These are phyloP conservation scores for Momotus momota DNA, from an alignment of 2,797 vertebrate species.

Conservation along the genomic window DNA sequence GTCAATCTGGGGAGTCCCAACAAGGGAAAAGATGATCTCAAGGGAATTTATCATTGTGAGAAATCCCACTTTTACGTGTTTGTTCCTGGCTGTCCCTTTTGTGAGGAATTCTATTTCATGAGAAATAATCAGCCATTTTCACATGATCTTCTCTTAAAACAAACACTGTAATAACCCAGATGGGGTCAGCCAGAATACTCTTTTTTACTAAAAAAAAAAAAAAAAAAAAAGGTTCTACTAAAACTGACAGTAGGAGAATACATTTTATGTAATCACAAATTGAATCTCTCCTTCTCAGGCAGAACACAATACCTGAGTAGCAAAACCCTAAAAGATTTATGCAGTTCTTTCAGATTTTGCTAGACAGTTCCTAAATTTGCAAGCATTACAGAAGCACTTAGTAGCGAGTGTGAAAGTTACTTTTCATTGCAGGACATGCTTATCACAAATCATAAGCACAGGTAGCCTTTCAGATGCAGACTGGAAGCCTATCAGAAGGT, in stretches of 20 bases:
- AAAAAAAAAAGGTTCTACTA: not conserved
- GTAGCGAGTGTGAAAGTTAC: accelerated
- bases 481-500: not conserved
- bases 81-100: not conserved
- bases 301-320: not conserved
- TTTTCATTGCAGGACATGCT: not conserved
- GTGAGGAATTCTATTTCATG: not conserved
- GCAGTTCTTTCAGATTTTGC: not conserved
- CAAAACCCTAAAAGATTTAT: not conserved
- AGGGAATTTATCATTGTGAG: not conserved
- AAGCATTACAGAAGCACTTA: not conserved
- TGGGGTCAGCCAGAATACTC: not conserved
- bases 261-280: not conserved
- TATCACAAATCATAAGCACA: not conserved
- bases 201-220: not conserved
- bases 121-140: not conserved
- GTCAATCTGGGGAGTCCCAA: not conserved
- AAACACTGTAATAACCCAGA: not conserved
- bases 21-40: not conserved
- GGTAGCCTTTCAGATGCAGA: not conserved
- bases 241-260: not conserved
- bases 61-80: not conserved
- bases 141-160: not conserved
- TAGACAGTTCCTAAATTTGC: not conserved
- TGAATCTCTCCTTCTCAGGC: not conserved